A percentile compares a stretch with the other conserved stretches of the same genome.
phyloP scores from a whole-genome alignment of 2,797 vertebrate genomes.

The Coilia nasus region DNA sequence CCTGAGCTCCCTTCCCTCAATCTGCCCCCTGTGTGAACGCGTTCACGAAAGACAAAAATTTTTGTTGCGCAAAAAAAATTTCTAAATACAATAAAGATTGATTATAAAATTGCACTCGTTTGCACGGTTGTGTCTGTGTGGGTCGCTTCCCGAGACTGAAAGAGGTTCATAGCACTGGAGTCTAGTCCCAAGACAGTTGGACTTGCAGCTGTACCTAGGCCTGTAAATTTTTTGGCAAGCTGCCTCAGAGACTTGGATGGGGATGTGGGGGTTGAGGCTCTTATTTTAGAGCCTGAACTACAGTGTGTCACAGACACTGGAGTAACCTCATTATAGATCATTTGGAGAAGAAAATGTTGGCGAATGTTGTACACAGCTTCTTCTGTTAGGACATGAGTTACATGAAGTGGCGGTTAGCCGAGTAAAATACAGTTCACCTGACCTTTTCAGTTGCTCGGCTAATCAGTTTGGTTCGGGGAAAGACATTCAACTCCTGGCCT shows the following conservation, averaged over 20 bases:
- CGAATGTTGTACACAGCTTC: background rate
- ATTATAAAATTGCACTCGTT: slow-evolving; percentile 70
- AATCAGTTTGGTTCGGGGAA: background rate
- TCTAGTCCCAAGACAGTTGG: background rate
- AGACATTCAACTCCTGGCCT: background rate
- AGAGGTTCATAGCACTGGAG: background rate
- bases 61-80: slow-evolving; percentile 79
- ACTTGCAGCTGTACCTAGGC: background rate
- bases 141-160: background rate
- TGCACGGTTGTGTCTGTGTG: slow-evolving; percentile 49
- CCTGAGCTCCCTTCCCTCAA: slow-evolving; percentile 68
- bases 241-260: background rate
- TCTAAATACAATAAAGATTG: slow-evolving; percentile 87
- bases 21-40: slow-evolving; percentile 71
- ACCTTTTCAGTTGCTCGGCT: background rate
- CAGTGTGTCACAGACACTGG: background rate
- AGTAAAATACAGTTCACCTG: background rate
- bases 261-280: background rate
- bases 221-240: background rate
- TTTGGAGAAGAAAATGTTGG: too few relatives aligned
- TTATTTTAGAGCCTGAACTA: background rate
- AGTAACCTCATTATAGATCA: background rate
- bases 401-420: background rate
- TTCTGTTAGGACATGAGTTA: background rate
- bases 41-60: slow-evolving; percentile 59